These are phyloP conservation scores for Melanotaenia maccullochi DNA, from an alignment of 2,797 vertebrate species.

Conservation along the genomic window DNA sequence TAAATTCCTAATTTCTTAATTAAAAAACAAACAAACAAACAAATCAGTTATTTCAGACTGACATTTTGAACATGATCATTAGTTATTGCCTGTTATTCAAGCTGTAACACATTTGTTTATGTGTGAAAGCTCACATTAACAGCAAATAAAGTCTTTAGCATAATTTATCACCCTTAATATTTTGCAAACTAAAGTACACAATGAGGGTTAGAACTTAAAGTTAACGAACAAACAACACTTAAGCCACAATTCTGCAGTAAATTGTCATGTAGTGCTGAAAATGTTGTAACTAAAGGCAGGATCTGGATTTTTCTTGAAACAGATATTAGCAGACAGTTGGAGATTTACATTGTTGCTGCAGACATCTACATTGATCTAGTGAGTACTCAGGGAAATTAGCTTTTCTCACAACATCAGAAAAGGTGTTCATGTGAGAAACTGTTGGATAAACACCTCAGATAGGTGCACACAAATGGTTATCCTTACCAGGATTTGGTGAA, in stretches of 20 bases:
- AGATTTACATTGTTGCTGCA: not conserved
- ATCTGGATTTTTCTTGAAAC: not conserved
- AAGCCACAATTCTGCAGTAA: conserved; percentile 40
- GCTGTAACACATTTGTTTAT: not conserved
- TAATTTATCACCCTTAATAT: no score
- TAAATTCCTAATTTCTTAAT: no score
- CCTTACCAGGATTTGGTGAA: not conserved
- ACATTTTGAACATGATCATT: not conserved
- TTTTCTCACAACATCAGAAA: not conserved
- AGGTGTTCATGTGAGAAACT: not conserved
- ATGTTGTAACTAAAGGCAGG: not conserved
- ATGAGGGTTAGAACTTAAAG: conserved; percentile 12
- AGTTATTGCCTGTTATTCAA: not conserved
- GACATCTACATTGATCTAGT: not conserved
- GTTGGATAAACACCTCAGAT: not conserved
- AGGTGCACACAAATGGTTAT: not conserved
- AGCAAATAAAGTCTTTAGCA: not conserved
- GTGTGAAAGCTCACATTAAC: not conserved
- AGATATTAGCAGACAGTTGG: not conserved
- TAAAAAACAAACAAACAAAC: not conserved
- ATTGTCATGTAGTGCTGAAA: conserved; percentile 17
- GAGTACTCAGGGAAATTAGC: not conserved
- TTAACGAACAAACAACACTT: conserved; percentile 41
- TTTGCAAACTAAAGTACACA: no score
- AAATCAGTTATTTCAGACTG: not conserved